Base-by-base conservation (phyloP, 2,113 vertebrate genomes). In the Dendrocopos noguchii region DNA sequence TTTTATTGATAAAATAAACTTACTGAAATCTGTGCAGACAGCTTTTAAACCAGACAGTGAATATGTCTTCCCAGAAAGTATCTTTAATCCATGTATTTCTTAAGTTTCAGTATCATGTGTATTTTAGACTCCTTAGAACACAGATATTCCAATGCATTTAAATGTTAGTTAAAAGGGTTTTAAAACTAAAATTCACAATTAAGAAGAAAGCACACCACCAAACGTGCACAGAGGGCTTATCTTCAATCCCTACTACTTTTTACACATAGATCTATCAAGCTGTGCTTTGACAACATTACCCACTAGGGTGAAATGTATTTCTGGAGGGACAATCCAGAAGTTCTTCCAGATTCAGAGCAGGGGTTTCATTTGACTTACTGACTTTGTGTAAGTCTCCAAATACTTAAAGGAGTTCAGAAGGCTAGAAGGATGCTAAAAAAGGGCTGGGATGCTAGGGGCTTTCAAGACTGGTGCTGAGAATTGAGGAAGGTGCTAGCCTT, bases 161-260 rank as follows among this genome's bases (percentile, higher is more conserved):
- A 31, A 79, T 47, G 12, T 17, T 71, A 75, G 16, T n/a, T 4
- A 44, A n/a, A 64, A 44, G 1, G 34, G 34, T 80, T 67, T 46
- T 31, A 18, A 28, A 81, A 80, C 9, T 36, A 64, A 75, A 61
- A 67, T 34, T 79, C 31, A 68, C 15, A 33, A 12, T 36, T 60
- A 72, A 68, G 31, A 80, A 44, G 28, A 66, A 84, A 77, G 34
- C 16, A 75, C 3, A 56, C 6, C 27, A 71, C 10, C 16, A 79
- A 84, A 79, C 1, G 1, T 7, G 6, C 3, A 0, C 4, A 66
- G 25, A 27, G 10, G 3, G 8, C 10, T 60, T 80, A 25, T 28
- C 66, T 88, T 71, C 46, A 71, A 82, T 79, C 7, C 22, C 8
- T 85, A 76, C 42, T 42, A 68, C 7, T 66, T 27, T 14, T 14